A percentile compares a stretch with the other conserved stretches of the same genome.
Evolutionary conservation across 2,797 vertebrate species (phyloP).

Genomic region (Trachurus trachurus): DNA sequence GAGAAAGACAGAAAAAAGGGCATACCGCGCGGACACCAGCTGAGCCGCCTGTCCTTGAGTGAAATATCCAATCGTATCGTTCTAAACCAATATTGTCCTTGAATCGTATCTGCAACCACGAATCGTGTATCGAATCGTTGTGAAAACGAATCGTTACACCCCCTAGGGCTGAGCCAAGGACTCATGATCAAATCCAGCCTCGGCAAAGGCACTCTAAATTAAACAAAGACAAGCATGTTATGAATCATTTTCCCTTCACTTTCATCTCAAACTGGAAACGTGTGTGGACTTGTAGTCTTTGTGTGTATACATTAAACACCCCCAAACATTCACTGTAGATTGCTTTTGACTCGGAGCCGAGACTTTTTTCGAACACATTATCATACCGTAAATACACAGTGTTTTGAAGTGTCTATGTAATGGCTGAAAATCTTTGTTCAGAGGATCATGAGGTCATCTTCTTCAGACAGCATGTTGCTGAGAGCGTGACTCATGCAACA

Average conservation of each 20-base stretch:
- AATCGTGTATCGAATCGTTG: no score
- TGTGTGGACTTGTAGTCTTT: background rate
- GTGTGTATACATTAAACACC: background rate
- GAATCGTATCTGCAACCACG: no score
- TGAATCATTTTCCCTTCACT: conserved; percentile 33
- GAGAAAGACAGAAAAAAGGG: no score
- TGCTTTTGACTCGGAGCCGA: no score
- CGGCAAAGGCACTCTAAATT: conserved; percentile 19
- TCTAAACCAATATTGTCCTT: no score
- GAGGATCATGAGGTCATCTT: conserved; percentile 43
- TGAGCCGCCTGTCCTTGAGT: no score
- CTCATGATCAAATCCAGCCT: conserved; percentile 35
- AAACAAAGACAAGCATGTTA: conserved; percentile 34
- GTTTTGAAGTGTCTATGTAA: conserved; percentile 27
- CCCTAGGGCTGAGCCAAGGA: no score
- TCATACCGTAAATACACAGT: conserved; percentile 14
- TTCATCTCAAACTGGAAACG: conserved; percentile 19
- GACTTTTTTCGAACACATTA: background rate
- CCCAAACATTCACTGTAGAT: conserved; percentile 8
- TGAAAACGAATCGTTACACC: no score
- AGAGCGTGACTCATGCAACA: conserved; percentile 65
- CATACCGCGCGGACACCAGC: no score
- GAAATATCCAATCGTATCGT: no score
- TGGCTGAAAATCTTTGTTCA: conserved; percentile 45
- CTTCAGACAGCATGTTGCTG: conserved; percentile 45